A percentile compares a stretch with the other conserved stretches of the same genome.
These are phyloP conservation scores for Sebastolobus altivelis DNA, from an alignment of 2,797 vertebrate genomes.

Conservation along the genomic window DNA sequence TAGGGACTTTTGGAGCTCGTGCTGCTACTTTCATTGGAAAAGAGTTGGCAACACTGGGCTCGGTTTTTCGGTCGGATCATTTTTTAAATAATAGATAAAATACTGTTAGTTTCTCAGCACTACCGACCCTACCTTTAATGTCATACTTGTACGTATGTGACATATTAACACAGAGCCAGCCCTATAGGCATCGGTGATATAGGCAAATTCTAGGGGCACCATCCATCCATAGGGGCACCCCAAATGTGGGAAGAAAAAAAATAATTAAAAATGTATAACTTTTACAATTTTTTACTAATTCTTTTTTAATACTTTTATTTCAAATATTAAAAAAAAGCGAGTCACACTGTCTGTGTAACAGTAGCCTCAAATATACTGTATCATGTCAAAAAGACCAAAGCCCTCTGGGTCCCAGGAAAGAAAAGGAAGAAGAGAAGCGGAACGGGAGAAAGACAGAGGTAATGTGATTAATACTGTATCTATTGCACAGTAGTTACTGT, in stretches of 20 bases:
- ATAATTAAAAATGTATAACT: too few relatives aligned
- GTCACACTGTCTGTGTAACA: neutral
- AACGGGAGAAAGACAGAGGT: neutral
- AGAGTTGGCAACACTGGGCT: too few relatives aligned
- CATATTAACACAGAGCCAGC: neutral
- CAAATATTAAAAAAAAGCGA: neutral
- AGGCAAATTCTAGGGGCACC: rapidly evolving
- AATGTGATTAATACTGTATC: neutral
- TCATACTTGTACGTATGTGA: rapidly evolving
- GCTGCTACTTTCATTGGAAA: too few relatives aligned
- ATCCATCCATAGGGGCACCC: neutral
- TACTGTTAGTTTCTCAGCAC: too few relatives aligned
- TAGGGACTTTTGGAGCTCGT: too few relatives aligned
- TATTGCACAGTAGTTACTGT: neutral
- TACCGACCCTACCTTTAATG: too few relatives aligned
- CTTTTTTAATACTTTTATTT: too few relatives aligned
- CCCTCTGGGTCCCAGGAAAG: too few relatives aligned
- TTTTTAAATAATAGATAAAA: rapidly evolving
- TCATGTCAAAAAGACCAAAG: too few relatives aligned
- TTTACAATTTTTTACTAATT: neutral
- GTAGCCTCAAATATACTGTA: rapidly evolving
- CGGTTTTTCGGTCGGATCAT: rapidly evolving
- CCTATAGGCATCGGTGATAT: neutral
- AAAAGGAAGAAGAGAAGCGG: too few relatives aligned
- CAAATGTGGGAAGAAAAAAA: neutral